These are phyloP conservation scores for Macropodus opercularis DNA, from an alignment of 2,797 vertebrate genomes.

Conservation along the genomic window DNA sequence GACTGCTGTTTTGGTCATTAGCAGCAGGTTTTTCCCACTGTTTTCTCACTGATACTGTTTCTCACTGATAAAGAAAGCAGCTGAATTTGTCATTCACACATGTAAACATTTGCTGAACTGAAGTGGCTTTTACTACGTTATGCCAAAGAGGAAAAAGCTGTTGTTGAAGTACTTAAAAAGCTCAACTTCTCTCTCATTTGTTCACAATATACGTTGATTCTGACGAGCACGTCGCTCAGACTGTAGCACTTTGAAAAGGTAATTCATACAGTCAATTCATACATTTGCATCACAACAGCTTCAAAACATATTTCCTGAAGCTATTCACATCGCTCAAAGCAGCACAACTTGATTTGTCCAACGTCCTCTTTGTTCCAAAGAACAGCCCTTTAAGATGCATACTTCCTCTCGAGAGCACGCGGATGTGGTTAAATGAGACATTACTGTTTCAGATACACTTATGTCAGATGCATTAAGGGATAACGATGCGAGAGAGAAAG, in stretches of 20 bases:
- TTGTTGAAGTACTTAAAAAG: neutral
- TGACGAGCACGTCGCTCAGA: slow-evolving; percentile 4
- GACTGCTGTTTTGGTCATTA: slow-evolving; percentile 10
- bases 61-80: slow-evolving; percentile 13
- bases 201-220: neutral
- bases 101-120: slow-evolving; percentile 11
- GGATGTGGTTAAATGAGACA: slow-evolving; percentile 7
- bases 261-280: slow-evolving; percentile 4
- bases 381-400: neutral
- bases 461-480: slow-evolving; percentile 26
- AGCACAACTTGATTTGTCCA: neutral
- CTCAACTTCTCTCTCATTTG: neutral
- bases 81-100: slow-evolving; percentile 4
- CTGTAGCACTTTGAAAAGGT: neutral
- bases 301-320: neutral
- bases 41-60: slow-evolving; percentile 7
- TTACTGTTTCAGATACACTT: slow-evolving; percentile 19
- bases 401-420: neutral
- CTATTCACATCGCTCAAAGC: neutral
- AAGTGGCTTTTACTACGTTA: slow-evolving; percentile 1
- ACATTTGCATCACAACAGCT: neutral
- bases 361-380: neutral
- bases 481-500: slow-evolving; percentile 1
- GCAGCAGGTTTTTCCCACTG: neutral
- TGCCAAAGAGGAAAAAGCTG: neutral